phyloP scores from a whole-genome alignment of 2,888 invertebrate genomes.

The Podabrus alpinus region DNA sequence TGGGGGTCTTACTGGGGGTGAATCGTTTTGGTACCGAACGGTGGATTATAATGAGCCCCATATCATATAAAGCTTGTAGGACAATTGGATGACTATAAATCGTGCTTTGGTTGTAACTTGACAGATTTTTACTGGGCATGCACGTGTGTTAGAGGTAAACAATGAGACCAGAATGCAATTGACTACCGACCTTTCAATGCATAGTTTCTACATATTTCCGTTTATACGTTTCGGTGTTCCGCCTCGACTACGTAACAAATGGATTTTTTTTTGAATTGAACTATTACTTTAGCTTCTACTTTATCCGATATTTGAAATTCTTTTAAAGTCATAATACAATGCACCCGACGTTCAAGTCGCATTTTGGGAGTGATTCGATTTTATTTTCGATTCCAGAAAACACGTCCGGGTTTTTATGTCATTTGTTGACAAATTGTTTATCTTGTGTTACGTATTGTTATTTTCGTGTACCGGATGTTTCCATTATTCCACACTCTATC shows the following conservation, averaged over 20 bases:
- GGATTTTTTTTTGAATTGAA: slow-evolving; percentile 19
- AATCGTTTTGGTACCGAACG: background rate
- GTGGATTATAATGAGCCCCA: slow-evolving; percentile 20
- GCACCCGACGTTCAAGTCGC: slow-evolving; percentile 20
- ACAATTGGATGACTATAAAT: slow-evolving; percentile 27
- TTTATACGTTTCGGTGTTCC: slow-evolving; percentile 20
- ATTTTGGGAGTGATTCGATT: slow-evolving; percentile 1
- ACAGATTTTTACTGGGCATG: slow-evolving; percentile 32
- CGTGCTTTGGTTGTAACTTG: slow-evolving; percentile 29
- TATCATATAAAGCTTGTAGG: slow-evolving; percentile 20
- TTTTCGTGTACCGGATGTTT: slow-evolving; percentile 17
- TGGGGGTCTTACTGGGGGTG: background rate
- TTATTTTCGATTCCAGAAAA: background rate
- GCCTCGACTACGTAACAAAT: slow-evolving; percentile 21
- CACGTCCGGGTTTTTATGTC: slow-evolving; percentile 24
- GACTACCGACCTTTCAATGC: slow-evolving; percentile 13
- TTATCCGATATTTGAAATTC: background rate
- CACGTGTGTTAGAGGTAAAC: slow-evolving; percentile 34
- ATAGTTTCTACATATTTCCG: slow-evolving; percentile 14
- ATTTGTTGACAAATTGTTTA: slow-evolving; percentile 25
- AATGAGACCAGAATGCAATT: slow-evolving; percentile 26
- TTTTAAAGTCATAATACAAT: slow-evolving; percentile 21
- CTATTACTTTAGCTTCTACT: background rate
- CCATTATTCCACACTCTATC: slow-evolving; percentile 10
- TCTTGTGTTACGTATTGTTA: slow-evolving; percentile 20